Evolutionary conservation across 2,797 vertebrate species (phyloP).

Genomic region (Spheniscus humboldti): DNA sequence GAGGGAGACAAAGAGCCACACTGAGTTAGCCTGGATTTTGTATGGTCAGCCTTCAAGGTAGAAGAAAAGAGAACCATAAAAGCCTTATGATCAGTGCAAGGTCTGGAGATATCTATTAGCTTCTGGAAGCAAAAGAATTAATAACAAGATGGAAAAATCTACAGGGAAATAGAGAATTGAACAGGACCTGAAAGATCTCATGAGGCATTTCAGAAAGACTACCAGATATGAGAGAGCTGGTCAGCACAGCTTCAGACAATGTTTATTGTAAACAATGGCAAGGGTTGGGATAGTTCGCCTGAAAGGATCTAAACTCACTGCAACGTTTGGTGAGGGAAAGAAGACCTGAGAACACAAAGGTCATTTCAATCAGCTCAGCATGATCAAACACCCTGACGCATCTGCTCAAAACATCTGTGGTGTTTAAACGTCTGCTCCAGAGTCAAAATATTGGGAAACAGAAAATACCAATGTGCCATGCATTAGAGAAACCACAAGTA

Average conservation of each 20-base stretch:
- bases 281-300: not conserved
- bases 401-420: not conserved
- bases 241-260: not conserved
- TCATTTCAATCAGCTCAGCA: not conserved
- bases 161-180: not conserved
- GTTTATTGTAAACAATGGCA: not conserved
- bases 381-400: not conserved
- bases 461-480: not conserved
- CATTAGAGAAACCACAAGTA: not conserved
- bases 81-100: not conserved
- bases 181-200: not conserved
- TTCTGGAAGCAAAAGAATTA: not conserved
- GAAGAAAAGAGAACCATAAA: not conserved
- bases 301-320: not conserved
- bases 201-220: not conserved
- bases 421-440: not conserved
- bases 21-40: not conserved
- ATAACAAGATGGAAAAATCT: not conserved
- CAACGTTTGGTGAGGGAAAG: not conserved
- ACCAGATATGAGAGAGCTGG: not conserved
- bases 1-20: conserved; percentile 51
- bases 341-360: not conserved
- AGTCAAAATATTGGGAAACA: not conserved
- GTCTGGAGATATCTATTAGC: not conserved
- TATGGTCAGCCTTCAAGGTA: not conserved